phyloP scores from a whole-genome alignment of 2,797 vertebrate species.

The Ctenochaetus hawaiiensis region DNA sequence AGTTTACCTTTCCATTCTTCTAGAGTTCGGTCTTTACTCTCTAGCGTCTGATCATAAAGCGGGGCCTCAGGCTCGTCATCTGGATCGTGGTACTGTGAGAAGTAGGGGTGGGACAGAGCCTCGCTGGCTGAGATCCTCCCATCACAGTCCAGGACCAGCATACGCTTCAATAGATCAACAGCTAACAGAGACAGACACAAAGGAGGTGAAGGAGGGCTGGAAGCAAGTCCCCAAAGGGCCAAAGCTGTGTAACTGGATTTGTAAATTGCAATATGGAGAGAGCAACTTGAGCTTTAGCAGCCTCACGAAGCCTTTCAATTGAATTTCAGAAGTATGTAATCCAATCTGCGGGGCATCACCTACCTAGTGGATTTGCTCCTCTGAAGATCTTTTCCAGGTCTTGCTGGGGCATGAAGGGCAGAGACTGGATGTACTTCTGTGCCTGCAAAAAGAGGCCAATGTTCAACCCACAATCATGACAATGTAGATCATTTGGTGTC shows the following conservation, averaged over 20 bases:
- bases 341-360: conserved; percentile 32
- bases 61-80: conserved; percentile 95
- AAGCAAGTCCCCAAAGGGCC: background rate
- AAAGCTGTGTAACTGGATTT: conserved; percentile 14
- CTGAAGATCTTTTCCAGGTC: conserved; percentile 95
- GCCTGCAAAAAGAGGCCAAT: conserved; percentile 85
- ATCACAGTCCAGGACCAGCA: conserved; percentile 97
- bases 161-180: conserved; percentile 94
- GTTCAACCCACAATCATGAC: conserved; percentile 25
- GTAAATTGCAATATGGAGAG: conserved; percentile 1
- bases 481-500: conserved; percentile 10
- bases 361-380: conserved; percentile 95
- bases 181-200: conserved; percentile 79
- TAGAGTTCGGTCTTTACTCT: conserved; percentile 93
- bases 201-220: background rate
- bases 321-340: conserved; percentile 32
- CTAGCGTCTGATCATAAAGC: conserved; percentile 93
- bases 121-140: conserved; percentile 93
- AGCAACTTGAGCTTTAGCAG: conserved; percentile 24
- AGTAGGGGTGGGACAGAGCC: conserved; percentile 94
- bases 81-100: conserved; percentile 97
- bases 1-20: conserved; percentile 98
- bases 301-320: conserved; percentile 26
- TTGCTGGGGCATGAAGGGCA: conserved; percentile 97
- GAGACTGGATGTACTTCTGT: conserved; percentile 97